Percentiles rank a stretch among this genome's conserved stretches.
phyloP scores from a whole-genome alignment of 2,797 vertebrate genomes.

The Tenualosa ilisha region DNA sequence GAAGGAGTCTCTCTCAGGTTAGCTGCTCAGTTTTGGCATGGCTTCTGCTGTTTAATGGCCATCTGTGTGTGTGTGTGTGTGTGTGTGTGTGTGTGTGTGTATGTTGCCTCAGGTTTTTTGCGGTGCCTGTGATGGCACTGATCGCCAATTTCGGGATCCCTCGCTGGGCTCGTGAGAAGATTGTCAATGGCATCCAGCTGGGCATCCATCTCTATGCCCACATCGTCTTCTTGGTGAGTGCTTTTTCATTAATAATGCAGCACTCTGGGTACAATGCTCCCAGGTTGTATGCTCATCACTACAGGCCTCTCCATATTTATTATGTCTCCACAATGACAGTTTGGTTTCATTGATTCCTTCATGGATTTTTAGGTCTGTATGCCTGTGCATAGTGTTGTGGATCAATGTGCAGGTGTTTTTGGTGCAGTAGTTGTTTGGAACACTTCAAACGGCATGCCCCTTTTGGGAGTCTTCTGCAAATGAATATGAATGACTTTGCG shows the following conservation, averaged over 20 bases:
- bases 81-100: conserved; percentile 9
- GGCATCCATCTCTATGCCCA: conserved; percentile 92
- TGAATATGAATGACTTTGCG: too few species aligned
- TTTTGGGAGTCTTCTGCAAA: conserved; percentile 7
- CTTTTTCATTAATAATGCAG: background rate
- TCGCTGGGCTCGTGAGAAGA: conserved; percentile 93
- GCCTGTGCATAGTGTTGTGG: background rate
- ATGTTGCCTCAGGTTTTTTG: conserved; percentile 82
- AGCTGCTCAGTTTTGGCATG: background rate
- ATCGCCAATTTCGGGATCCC: conserved; percentile 93
- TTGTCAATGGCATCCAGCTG: conserved; percentile 92
- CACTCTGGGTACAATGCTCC: background rate
- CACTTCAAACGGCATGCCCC: background rate
- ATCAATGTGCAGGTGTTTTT: background rate
- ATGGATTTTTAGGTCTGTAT: background rate
- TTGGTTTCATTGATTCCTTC: background rate
- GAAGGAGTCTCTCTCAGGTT: background rate
- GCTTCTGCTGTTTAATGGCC: background rate
- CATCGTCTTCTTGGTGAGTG: conserved; percentile 85
- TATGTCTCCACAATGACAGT: background rate
- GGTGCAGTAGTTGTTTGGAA: background rate
- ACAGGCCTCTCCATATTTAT: background rate
- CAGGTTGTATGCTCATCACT: background rate
- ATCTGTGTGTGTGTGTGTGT: conserved; percentile 14
- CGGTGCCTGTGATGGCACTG: conserved; percentile 89